Conservation (phyloP, 2,113 vertebrate species). For the Notarius lentiginosus region DNA sequence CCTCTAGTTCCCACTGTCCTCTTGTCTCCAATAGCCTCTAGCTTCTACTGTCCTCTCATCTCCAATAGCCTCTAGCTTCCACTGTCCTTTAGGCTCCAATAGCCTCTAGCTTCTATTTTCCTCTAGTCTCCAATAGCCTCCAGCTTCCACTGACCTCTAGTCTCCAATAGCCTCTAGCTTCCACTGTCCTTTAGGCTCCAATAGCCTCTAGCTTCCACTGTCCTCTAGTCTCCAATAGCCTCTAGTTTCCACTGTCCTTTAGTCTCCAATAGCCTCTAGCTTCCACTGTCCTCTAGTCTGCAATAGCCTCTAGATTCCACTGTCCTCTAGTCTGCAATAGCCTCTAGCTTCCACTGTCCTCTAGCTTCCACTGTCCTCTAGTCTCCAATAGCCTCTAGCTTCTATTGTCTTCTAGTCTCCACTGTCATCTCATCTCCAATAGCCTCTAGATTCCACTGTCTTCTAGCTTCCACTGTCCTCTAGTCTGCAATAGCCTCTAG, state of each 20-base stretch:
- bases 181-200: neutral
- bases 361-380: neutral
- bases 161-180: too few relatives aligned
- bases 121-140: neutral
- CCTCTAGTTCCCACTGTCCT: neutral
- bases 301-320: neutral
- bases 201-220: neutral
- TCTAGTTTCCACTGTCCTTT: neutral
- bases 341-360: neutral
- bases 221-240: too few relatives aligned
- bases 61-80: too few relatives aligned
- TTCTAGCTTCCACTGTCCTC: neutral
- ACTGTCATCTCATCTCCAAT: too few relatives aligned
- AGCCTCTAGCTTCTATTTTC: too few relatives aligned
- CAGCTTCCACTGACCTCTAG: neutral
- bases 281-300: neutral
- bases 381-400: too few relatives aligned
- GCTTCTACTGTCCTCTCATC: fast-evolving
- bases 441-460: neutral
- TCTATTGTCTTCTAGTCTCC: neutral
- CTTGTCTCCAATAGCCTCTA: too few relatives aligned
- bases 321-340: neutral
- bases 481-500: neutral
- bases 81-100: too few relatives aligned
- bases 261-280: neutral